phyloP scores from a whole-genome alignment of 2,888 invertebrate genomes.

The Anoncus sp. region DNA sequence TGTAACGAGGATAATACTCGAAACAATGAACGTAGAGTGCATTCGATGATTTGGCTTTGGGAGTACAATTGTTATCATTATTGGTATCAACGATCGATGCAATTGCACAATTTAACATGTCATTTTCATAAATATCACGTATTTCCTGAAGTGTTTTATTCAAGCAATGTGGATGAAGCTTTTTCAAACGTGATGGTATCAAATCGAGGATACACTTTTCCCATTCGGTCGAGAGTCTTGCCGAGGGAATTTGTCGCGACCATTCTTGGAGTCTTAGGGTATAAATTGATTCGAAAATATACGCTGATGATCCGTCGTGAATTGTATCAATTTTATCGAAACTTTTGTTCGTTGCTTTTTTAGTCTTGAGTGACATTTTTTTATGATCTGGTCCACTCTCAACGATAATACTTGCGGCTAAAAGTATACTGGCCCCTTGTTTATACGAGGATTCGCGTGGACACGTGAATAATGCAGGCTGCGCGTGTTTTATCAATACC shows the following conservation, averaged over 20 bases:
- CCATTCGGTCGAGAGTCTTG: constrained; percentile 74
- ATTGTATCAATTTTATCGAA: neutral
- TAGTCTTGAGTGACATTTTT: constrained; percentile 10
- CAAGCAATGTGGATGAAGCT: constrained; percentile 68
- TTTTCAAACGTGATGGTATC: constrained; percentile 67
- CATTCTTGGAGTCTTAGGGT: constrained; percentile 65
- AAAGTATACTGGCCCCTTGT: neutral
- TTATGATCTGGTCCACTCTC: neutral
- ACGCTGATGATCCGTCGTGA: neutral
- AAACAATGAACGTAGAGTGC: neutral
- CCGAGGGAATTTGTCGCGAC: constrained; percentile 67
- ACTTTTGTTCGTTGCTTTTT: neutral
- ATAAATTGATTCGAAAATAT: constrained; percentile 61
- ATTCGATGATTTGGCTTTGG: no score
- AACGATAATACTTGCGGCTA: neutral
- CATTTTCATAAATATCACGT: constrained; percentile 71
- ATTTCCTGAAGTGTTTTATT: constrained; percentile 73
- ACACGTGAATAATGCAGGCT: neutral
- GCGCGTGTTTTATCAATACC: constrained; percentile 1
- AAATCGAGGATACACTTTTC: constrained; percentile 74
- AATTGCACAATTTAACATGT: constrained; percentile 71
- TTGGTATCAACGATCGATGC: constrained; percentile 38
- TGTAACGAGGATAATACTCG: constrained; percentile 9
- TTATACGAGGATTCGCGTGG: neutral
- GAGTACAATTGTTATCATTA: neutral